Percentiles rank a stretch among this genome's conserved stretches.
Evolutionary conservation across 2,797 vertebrate species (phyloP).

Genomic region (Rhynchonycteris naso): DNA sequence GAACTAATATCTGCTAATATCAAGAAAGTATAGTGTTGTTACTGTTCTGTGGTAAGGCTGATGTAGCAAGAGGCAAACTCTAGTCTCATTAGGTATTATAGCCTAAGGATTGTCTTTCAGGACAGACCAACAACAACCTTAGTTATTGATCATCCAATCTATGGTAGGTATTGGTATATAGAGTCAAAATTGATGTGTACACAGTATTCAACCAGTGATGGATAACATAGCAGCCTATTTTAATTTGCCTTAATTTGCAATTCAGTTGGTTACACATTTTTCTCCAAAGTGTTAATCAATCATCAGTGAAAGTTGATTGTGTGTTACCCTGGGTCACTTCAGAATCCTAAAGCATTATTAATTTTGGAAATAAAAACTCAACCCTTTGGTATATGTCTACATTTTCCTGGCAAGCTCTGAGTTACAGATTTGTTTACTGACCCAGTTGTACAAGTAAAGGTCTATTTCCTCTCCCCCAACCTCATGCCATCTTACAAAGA

Average conservation of each 20-base stretch:
- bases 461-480: background rate
- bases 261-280: conserved; percentile 77
- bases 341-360: conserved; percentile 55
- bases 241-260: conserved; percentile 84
- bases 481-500: background rate
- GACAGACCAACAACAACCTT: conserved; percentile 43
- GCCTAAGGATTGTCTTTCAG: conserved; percentile 23
- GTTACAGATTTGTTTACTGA: conserved; percentile 14
- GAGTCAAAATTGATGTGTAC: conserved; percentile 68
- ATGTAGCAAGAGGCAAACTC: conserved; percentile 69
- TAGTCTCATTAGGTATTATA: conserved; percentile 57
- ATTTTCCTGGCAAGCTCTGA: conserved; percentile 41
- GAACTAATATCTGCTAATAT: conserved; percentile 64
- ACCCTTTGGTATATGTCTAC: conserved; percentile 5
- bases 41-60: conserved; percentile 60
- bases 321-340: conserved; percentile 8
- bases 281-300: conserved; percentile 73
- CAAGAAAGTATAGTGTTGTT: conserved; percentile 28
- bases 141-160: conserved; percentile 46
- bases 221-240: conserved; percentile 73
- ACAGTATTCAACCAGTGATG: conserved; percentile 74
- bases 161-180: conserved; percentile 63
- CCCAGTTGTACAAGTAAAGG: background rate
- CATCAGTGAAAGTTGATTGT: conserved; percentile 74
- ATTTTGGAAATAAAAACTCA: conserved; percentile 67